These are phyloP conservation scores for Lathronympha strigana DNA, from an alignment of 2,888 invertebrate genomes.

Conservation along the genomic window DNA sequence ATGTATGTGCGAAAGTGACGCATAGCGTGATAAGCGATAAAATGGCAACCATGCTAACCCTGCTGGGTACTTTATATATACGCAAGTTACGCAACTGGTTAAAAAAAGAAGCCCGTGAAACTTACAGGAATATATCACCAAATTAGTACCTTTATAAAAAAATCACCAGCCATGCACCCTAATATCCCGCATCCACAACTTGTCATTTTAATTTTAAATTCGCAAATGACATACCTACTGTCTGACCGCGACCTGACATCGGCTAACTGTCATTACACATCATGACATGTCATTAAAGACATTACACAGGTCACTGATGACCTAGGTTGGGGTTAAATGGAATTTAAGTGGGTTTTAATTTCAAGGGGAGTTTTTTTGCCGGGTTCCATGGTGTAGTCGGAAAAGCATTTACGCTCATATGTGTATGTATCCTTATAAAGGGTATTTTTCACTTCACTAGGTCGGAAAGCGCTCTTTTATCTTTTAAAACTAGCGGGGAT, in stretches of 20 bases:
- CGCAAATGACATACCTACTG: constrained; percentile 26
- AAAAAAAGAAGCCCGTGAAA: too few relatives aligned
- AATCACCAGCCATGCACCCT: not conserved
- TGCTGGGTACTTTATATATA: too few relatives aligned
- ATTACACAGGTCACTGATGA: constrained; percentile 47
- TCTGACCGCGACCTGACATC: constrained; percentile 28
- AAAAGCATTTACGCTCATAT: not conserved
- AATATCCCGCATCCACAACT: not conserved
- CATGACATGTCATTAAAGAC: constrained; percentile 19
- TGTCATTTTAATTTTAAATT: constrained; percentile 34
- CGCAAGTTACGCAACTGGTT: too few relatives aligned
- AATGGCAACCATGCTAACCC: too few relatives aligned
- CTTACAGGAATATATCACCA: too few relatives aligned
- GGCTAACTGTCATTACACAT: constrained; percentile 30
- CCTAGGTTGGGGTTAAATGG: constrained; percentile 39
- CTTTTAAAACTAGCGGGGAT: too few relatives aligned
- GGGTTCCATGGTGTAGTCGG: not conserved
- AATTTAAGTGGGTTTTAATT: constrained; percentile 23
- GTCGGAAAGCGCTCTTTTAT: too few relatives aligned
- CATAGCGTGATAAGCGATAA: too few relatives aligned
- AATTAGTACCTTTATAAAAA: not conserved
- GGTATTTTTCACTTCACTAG: too few relatives aligned
- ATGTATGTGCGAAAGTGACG: too few relatives aligned
- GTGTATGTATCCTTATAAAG: not conserved
- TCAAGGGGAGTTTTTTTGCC: constrained; percentile 5